These are phyloP conservation scores for Takifugu bimaculatus DNA, from an alignment of 2,113 vertebrate species.

Conservation along the genomic window DNA sequence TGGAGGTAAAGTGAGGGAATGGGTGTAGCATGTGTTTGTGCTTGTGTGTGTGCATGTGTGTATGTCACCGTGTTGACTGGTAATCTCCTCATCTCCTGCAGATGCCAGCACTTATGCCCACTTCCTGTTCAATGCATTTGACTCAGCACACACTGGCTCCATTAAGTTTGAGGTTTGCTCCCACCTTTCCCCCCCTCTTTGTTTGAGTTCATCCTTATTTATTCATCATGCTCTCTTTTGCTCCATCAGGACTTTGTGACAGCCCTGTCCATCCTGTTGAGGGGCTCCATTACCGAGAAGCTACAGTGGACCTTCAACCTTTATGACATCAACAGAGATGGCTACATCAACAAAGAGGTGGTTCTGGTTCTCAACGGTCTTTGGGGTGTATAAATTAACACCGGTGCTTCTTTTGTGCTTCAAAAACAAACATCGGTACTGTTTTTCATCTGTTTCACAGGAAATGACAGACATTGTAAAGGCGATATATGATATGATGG, in stretches of 20 bases:
- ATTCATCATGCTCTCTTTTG: background rate
- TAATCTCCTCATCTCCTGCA: slow-evolving; percentile 58
- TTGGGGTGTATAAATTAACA: background rate
- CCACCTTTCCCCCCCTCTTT: background rate
- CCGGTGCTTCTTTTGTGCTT: background rate
- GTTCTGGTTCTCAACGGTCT: slow-evolving; percentile 1
- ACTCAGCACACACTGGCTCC: slow-evolving; percentile 85
- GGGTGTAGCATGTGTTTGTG: slow-evolving; percentile 10
- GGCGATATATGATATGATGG: slow-evolving; percentile 99
- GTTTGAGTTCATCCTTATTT: background rate
- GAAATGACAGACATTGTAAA: slow-evolving; percentile 97
- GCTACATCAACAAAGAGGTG: slow-evolving; percentile 95
- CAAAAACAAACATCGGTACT: slow-evolving; percentile 1
- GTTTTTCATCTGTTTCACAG: slow-evolving; percentile 59
- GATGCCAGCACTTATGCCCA: slow-evolving; percentile 96
- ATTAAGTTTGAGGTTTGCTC: slow-evolving; percentile 92
- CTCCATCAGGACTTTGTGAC: slow-evolving; percentile 88
- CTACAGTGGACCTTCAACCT: slow-evolving; percentile 96
- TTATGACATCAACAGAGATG: slow-evolving; percentile 96
- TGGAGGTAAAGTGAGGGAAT: slow-evolving; percentile 80
- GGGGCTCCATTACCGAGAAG: slow-evolving; percentile 90
- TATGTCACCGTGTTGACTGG: background rate
- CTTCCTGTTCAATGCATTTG: slow-evolving; percentile 96
- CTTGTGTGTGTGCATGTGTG: slow-evolving; percentile 14
- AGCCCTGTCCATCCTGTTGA: slow-evolving; percentile 88